phyloP scores from a whole-genome alignment of 2,113 vertebrate species.

The Actenoides lindsayi region DNA sequence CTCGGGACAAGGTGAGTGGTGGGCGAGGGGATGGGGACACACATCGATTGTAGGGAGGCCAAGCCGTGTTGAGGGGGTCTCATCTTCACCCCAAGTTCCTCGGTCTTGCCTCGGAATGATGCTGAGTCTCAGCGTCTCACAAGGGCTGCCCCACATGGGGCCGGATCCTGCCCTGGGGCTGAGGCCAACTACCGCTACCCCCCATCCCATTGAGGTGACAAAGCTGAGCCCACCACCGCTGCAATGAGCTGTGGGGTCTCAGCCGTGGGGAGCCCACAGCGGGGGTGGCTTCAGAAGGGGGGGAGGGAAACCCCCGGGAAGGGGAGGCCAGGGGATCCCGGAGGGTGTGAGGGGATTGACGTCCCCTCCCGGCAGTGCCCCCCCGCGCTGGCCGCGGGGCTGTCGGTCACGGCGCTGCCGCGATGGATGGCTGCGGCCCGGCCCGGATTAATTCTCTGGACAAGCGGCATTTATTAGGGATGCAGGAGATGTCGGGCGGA shows the following conservation, averaged over 20 bases:
- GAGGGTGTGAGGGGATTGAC: background rate
- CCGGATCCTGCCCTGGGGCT: background rate
- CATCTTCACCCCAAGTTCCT: too few relatives aligned
- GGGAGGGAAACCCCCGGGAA: background rate
- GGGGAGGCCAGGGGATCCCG: background rate
- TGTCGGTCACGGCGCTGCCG: background rate
- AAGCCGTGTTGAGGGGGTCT: background rate
- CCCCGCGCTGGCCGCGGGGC: background rate
- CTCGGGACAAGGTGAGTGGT: background rate
- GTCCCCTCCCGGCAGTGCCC: background rate
- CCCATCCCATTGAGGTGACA: too few relatives aligned
- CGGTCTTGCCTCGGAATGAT: background rate
- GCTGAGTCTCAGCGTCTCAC: background rate
- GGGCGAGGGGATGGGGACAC: background rate
- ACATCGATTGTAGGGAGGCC: accelerated
- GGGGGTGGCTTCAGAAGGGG: background rate
- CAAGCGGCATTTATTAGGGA: constrained; percentile 80
- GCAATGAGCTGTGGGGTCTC: background rate
- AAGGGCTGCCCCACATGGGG: background rate
- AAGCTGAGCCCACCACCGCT: background rate
- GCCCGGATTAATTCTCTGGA: constrained; percentile 68
- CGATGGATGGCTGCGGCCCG: constrained; percentile 42
- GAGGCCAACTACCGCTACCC: background rate
- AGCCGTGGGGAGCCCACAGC: background rate
- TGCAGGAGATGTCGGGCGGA: constrained; percentile 75